These are phyloP conservation scores for Lasioglossum leucozonium DNA, from an alignment of 2,888 invertebrate species.

Conservation along the genomic window DNA sequence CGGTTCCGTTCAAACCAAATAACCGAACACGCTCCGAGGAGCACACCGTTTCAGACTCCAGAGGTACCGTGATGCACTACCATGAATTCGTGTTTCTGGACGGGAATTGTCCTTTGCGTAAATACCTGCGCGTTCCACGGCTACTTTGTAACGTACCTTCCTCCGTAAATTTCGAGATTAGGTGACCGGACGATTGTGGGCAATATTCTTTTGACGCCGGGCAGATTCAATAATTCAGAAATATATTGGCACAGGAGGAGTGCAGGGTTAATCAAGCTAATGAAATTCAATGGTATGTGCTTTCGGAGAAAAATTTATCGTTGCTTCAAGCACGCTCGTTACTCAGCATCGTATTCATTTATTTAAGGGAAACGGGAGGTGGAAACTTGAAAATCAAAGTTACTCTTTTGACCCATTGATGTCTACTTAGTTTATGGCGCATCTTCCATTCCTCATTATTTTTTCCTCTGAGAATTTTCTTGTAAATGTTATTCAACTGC, in stretches of 20 bases:
- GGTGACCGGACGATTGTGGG: conserved; percentile 18
- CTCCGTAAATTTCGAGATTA: conserved; percentile 56
- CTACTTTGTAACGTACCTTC: conserved; percentile 26
- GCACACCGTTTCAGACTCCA: neutral
- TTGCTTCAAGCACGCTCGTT: neutral
- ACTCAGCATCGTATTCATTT: neutral
- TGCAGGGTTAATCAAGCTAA: neutral
- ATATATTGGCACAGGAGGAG: neutral
- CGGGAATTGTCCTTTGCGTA: conserved; percentile 16
- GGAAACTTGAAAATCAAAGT: neutral
- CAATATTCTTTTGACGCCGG: conserved; percentile 16
- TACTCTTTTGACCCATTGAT: neutral
- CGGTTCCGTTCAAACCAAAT: conserved; percentile 65
- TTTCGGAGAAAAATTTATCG: neutral
- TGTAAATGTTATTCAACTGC: neutral
- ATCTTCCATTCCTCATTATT: no score
- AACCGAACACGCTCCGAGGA: conserved; percentile 36
- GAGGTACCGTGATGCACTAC: conserved; percentile 18
- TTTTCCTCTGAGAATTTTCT: no score
- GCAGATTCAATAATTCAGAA: conserved; percentile 15
- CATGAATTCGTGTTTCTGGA: conserved; percentile 48
- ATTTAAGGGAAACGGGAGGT: neutral
- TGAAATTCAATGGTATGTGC: neutral
- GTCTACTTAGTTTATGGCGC: no score
- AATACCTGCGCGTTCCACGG: conserved; percentile 25